Evolutionary conservation across 2,888 invertebrate genomes (phyloP).

Genomic region (Eremobia ochroleuca): DNA sequence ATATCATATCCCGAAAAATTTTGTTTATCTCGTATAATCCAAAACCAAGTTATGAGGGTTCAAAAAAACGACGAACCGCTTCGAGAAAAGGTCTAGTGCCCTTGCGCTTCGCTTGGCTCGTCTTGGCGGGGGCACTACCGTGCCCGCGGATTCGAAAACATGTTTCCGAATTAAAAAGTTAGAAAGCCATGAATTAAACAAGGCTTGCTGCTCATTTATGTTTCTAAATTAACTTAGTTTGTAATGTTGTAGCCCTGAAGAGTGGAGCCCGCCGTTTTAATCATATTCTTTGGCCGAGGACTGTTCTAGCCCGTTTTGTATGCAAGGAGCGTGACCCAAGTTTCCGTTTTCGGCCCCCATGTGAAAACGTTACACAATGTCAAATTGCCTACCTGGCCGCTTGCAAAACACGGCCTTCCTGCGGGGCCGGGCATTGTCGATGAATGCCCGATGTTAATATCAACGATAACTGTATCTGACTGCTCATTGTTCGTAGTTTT

Average conservation of each 20-base stretch:
- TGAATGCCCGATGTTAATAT: conserved; percentile 68
- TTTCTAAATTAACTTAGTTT: conserved; percentile 59
- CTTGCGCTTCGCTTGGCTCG: too few relatives aligned
- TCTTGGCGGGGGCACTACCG: too few relatives aligned
- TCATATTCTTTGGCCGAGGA: conserved; percentile 63
- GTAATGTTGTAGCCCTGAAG: conserved; percentile 50
- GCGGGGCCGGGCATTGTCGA: conserved; percentile 75
- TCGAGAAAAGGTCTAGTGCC: too few relatives aligned
- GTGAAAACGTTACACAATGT: conserved; percentile 88
- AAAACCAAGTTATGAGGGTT: too few relatives aligned
- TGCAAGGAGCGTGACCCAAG: conserved; percentile 84
- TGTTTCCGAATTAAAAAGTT: conserved; percentile 52
- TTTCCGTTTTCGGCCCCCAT: conserved; percentile 86
- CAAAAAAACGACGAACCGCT: too few relatives aligned
- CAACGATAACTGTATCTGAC: conserved; percentile 70
- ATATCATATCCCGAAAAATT: too few relatives aligned
- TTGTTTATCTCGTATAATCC: too few relatives aligned
- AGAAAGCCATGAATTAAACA: conserved; percentile 53
- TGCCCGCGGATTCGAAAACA: conserved; percentile 25
- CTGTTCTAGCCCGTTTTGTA: conserved; percentile 74
- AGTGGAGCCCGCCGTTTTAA: conserved; percentile 45
- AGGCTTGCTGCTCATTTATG: conserved; percentile 46
- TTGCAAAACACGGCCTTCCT: conserved; percentile 84
- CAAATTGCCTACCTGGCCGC: conserved; percentile 82
- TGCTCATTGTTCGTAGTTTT: conserved; percentile 66